These are phyloP conservation scores for Philereme vetulata DNA, from an alignment of 2,888 invertebrate genomes.

Conservation along the genomic window DNA sequence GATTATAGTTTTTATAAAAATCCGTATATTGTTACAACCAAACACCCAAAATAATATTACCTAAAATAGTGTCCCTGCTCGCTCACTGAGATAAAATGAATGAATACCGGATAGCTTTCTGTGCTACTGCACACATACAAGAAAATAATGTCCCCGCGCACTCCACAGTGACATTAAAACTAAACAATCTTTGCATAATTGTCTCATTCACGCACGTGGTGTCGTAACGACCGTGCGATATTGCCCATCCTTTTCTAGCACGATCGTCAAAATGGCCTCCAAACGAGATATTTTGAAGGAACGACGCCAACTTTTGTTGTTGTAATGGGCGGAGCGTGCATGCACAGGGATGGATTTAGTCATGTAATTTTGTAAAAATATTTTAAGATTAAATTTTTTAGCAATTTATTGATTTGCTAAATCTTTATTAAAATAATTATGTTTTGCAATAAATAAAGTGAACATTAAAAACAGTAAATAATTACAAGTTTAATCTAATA, in stretches of 20 bases:
- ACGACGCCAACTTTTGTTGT: conserved; percentile 82
- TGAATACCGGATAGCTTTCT: conserved; percentile 28
- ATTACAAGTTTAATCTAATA: no score
- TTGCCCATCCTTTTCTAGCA: conserved; percentile 69
- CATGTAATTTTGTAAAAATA: conserved; percentile 10
- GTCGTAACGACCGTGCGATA: conserved; percentile 54
- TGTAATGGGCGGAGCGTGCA: conserved; percentile 83
- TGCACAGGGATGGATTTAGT: conserved; percentile 66
- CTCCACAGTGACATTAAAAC: conserved; percentile 73
- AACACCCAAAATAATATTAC: conserved; percentile 5
- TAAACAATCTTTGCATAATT: conserved; percentile 81
- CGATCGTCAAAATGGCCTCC: conserved; percentile 83
- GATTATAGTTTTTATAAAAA: no score
- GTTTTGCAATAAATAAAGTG: no score
- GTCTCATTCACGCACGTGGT: conserved; percentile 78
- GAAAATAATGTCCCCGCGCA: conserved; percentile 60
- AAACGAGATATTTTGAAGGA: conserved; percentile 84
- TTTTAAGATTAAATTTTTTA: not conserved
- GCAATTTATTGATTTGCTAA: no score
- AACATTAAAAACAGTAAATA: no score
- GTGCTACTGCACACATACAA: conserved; percentile 52
- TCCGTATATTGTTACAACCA: no score
- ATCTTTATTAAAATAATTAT: no score
- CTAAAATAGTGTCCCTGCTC: conserved; percentile 2
- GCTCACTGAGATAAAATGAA: conserved; percentile 17